Percentiles rank a stretch among this genome's conserved stretches.
Conservation (phyloP, 2,797 vertebrate species). For the Pelobates cultripes region DNA sequence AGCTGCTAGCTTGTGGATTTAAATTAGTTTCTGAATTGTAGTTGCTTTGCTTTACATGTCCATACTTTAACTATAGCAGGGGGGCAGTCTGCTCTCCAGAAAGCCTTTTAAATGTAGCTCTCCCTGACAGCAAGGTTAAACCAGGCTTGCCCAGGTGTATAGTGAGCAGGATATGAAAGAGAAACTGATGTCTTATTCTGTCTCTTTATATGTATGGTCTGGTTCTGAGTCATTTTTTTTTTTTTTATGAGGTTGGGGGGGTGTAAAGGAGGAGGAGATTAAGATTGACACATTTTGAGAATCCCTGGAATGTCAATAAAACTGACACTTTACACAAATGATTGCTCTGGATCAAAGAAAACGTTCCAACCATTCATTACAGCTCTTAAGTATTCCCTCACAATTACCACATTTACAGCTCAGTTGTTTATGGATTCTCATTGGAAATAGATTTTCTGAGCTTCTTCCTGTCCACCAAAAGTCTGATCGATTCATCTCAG, state of each 20-base stretch:
- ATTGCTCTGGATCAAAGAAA: slow-evolving; percentile 48
- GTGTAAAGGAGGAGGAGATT: slow-evolving; percentile 21
- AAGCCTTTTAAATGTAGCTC: too few species aligned
- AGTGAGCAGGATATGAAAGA: background rate
- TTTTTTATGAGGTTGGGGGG: background rate
- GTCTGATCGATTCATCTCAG: too few species aligned
- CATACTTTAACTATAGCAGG: too few species aligned
- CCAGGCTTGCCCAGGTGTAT: background rate
- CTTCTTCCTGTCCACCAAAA: background rate
- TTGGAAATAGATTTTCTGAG: slow-evolving; percentile 34
- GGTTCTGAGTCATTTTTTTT: slow-evolving; percentile 32
- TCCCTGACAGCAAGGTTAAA: too few species aligned
- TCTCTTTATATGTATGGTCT: slow-evolving; percentile 22
- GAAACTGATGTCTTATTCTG: background rate
- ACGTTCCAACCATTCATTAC: slow-evolving; percentile 25
- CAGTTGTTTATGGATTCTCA: slow-evolving; percentile 27
- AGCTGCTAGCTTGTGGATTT: background rate
- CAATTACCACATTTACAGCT: slow-evolving; percentile 29
- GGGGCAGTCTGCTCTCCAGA: too few species aligned
- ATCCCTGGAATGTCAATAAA: slow-evolving; percentile 55
- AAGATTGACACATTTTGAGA: slow-evolving; percentile 55
- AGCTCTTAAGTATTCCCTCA: slow-evolving; percentile 5
- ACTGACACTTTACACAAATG: slow-evolving; percentile 56
- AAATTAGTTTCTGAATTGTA: background rate
- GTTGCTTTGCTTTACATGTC: too few species aligned